Evolutionary conservation across 2,113 vertebrate species (phyloP), one percentile per base, ranked within the genome.

Genomic region (Syngnathus floridae): DNA sequence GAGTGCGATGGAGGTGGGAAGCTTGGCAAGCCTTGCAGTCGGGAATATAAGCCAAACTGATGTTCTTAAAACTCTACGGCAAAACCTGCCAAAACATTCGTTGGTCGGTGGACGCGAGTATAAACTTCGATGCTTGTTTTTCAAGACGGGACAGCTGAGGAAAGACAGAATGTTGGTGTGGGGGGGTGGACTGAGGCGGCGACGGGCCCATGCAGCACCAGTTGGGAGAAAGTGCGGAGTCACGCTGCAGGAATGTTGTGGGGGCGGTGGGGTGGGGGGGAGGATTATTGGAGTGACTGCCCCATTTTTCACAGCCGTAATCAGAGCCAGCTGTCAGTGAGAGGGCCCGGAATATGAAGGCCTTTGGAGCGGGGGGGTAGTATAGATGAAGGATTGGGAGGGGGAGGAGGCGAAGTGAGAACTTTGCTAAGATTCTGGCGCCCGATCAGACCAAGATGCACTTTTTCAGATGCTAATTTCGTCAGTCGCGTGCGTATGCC

Each of bases 311-410:
- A 91, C 84, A 84, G 84, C 77, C 84, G 82, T 91, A 91, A 91
- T 91, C 89, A 91, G 89, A 90, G 84, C 89, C 90, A 92, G 90
- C 90, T 92, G 91, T 92, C 89, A 91, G 86, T 78, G 80, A 86
- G 87, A 81, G 79, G 68, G 81, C 78, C 70, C 70, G 73, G 65
- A 73, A 81, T 70, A 77, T 77, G 78, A 76, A 76, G 73, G 72
- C 58, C 75, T 68, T 31, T 16, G 48, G 37, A 43, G 64, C 31
- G 16, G 19, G 55, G 64, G 38, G 2, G 4, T 14, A 26, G 64
- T 58, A 66, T 46, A 64, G 59, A 67, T 43, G 59, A 55, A 58
- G 66, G 58, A 71, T 56, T 56, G 54, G 19, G 48, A 48, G 45
- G 38, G 45, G 22, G 4, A 46, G 64, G 55, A 41, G 64, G 57